These are phyloP conservation scores for Platycheirus albimanus DNA, from an alignment of 2,888 invertebrate species.

Conservation along the genomic window DNA sequence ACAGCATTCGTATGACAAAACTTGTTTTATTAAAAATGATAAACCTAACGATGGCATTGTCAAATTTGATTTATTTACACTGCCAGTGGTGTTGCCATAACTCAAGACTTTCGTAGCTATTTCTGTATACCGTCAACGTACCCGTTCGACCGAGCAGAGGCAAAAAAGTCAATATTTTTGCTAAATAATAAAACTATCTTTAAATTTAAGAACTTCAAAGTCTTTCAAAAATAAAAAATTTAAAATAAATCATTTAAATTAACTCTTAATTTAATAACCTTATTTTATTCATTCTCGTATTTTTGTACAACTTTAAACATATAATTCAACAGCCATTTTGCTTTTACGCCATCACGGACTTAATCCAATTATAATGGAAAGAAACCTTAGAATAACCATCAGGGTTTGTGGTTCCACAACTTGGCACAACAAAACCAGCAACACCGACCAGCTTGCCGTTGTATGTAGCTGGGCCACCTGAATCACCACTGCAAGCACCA, in stretches of 20 bases:
- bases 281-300: neutral
- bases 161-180: no score
- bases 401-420: conserved; percentile 77
- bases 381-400: conserved; percentile 80
- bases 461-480: conserved; percentile 80
- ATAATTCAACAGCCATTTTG: neutral
- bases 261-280: neutral
- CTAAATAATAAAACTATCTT: no score
- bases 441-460: conserved; percentile 79
- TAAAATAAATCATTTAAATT: neutral
- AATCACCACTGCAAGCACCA: conserved; percentile 80
- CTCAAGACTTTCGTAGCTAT: no score
- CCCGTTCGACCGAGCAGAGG: no score
- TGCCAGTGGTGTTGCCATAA: no score
- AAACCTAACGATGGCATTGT: no score
- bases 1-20: no score
- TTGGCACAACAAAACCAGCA: conserved; percentile 78
- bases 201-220: no score
- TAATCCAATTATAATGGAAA: conserved; percentile 78
- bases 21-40: no score
- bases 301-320: neutral
- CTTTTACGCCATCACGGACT: conserved; percentile 55
- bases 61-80: no score
- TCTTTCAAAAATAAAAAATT: no score
- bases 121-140: no score